Percentiles rank a stretch among this genome's conserved stretches.
Evolutionary conservation across 2,888 invertebrate species (phyloP).

Genomic region (Drosophila longiperda): DNA sequence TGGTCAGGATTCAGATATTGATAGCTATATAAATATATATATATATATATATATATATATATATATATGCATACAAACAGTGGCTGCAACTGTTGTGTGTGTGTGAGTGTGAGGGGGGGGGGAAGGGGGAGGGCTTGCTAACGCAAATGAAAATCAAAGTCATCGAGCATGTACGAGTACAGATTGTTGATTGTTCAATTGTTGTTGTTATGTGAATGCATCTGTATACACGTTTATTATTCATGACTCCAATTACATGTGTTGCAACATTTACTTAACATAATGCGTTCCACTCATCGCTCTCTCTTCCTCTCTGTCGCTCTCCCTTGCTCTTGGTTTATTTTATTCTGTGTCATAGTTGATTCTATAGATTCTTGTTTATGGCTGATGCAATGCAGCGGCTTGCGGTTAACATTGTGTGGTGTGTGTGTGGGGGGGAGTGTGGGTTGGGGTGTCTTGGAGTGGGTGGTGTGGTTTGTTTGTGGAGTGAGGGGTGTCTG

Average conservation of each 20-base stretch:
- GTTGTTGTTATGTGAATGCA: background rate
- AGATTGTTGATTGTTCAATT: conserved; percentile 35
- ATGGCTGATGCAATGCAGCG: conserved; percentile 53
- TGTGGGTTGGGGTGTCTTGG: background rate
- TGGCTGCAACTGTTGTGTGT: conserved; percentile 28
- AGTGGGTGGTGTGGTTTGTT: background rate
- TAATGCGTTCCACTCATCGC: conserved; percentile 43
- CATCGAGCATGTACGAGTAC: background rate
- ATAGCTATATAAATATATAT: no score
- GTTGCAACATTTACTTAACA: conserved; percentile 45
- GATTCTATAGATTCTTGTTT: conserved; percentile 34
- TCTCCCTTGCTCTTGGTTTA: background rate
- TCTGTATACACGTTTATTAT: conserved; percentile 5
- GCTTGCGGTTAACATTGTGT: conserved; percentile 37
- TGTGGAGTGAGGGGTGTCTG: background rate
- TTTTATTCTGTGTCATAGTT: conserved; percentile 14
- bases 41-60: background rate
- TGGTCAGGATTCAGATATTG: background rate
- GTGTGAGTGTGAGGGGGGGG: conserved; percentile 2
- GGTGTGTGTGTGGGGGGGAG: background rate
- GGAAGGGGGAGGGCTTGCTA: conserved; percentile 8
- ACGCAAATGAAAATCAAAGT: conserved; percentile 4
- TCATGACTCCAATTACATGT: conserved; percentile 41
- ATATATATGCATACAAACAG: conserved; percentile 10
- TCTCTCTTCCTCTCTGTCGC: conserved; percentile 1